A percentile compares a stretch with the other conserved stretches of the same genome.
These are phyloP conservation scores for Nasonia oneida DNA, from an alignment of 2,888 invertebrate species.

Conservation along the genomic window DNA sequence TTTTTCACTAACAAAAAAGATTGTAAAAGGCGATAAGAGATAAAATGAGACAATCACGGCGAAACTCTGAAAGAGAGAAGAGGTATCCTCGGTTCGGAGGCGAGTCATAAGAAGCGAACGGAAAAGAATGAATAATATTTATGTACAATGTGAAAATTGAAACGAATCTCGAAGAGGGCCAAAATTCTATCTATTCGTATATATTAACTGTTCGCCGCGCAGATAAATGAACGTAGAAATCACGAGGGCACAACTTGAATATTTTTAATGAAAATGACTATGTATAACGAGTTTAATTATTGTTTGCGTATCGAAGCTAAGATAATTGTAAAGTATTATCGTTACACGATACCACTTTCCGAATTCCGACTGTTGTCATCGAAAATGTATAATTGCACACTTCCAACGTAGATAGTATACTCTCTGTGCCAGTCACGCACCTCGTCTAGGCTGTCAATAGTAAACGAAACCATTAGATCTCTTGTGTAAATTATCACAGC, in stretches of 20 bases:
- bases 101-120: neutral
- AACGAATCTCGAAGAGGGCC: constrained; percentile 10
- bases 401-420: neutral
- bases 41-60: constrained; percentile 45
- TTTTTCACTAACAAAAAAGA: constrained; percentile 42
- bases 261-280: constrained; percentile 43
- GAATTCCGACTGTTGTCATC: neutral
- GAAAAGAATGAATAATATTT: neutral
- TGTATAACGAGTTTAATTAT: constrained; percentile 6
- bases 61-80: constrained; percentile 8
- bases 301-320: neutral
- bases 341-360: neutral
- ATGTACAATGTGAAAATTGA: neutral
- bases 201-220: neutral
- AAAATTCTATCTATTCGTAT: constrained; percentile 1
- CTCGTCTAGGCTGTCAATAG: neutral
- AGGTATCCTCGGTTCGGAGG: constrained; percentile 16
- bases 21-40: constrained; percentile 17
- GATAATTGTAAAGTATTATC: neutral
- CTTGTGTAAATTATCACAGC: neutral
- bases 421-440: neutral
- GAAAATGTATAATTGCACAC: neutral
- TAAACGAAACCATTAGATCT: neutral
- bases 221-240: neutral
- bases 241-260: constrained; percentile 16